These are phyloP conservation scores for Drosophila stalkeri DNA, from an alignment of 2,888 invertebrate species.

Conservation along the genomic window DNA sequence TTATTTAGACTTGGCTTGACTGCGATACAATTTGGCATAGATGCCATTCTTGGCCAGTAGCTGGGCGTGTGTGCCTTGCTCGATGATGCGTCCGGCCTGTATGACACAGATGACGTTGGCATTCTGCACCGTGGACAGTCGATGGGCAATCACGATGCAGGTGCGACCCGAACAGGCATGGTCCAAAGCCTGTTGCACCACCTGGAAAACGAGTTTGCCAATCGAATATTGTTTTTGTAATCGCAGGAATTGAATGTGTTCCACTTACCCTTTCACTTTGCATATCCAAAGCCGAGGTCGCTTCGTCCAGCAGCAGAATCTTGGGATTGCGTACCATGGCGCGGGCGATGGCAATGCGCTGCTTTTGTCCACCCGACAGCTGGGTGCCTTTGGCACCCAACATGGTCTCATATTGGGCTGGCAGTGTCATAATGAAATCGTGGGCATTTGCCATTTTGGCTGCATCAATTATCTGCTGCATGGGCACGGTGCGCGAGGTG, in stretches of 20 bases:
- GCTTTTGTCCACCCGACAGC: constrained; percentile 93
- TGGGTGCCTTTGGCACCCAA: constrained; percentile 91
- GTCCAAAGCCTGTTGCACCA: constrained; percentile 94
- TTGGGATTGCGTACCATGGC: constrained; percentile 90
- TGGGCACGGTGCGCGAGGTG: constrained; percentile 87
- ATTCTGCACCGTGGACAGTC: constrained; percentile 92
- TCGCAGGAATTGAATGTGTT: neutral
- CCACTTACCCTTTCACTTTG: constrained; percentile 89
- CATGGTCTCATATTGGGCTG: constrained; percentile 90
- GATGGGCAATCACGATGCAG: constrained; percentile 94
- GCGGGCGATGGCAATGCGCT: constrained; percentile 92
- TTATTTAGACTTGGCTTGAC: constrained; percentile 85
- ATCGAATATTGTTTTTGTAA: neutral
- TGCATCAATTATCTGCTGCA: constrained; percentile 91
- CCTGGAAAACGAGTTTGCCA: constrained; percentile 48
- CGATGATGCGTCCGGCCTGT: constrained; percentile 90
- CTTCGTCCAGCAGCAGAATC: constrained; percentile 90
- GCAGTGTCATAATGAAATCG: constrained; percentile 91
- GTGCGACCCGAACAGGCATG: constrained; percentile 92
- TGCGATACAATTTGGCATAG: constrained; percentile 88
- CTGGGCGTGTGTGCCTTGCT: constrained; percentile 91
- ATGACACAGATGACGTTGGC: constrained; percentile 94
- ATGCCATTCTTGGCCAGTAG: constrained; percentile 88
- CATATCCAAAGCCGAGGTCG: constrained; percentile 91
- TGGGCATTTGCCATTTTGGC: constrained; percentile 95